A percentile compares a stretch with the other conserved stretches of the same genome.
These are phyloP conservation scores for Chloroceryle inda DNA, from an alignment of 2,797 vertebrate species.

Conservation along the genomic window DNA sequence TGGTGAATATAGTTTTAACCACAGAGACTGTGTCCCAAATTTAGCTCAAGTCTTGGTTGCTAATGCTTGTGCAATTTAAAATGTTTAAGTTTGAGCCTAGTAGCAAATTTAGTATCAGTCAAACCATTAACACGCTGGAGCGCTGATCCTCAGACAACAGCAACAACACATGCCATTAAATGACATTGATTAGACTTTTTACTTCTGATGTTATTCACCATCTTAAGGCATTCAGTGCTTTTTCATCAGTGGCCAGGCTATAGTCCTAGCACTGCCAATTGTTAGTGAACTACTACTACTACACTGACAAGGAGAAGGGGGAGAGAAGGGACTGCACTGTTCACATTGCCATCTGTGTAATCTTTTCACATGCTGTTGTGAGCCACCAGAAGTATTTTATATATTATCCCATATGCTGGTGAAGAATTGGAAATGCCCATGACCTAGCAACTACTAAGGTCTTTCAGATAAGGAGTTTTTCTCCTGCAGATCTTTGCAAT, in stretches of 20 bases:
- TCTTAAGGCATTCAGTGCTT: neutral
- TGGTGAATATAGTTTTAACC: neutral
- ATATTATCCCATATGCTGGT: neutral
- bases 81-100: neutral
- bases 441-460: neutral
- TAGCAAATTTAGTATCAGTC: neutral
- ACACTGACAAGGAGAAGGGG: neutral
- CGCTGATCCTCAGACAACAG: neutral
- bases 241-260: neutral
- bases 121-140: neutral
- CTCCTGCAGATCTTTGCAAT: neutral
- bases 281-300: neutral
- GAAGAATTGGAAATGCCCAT: neutral
- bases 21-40: neutral
- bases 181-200: neutral
- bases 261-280: neutral
- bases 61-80: neutral
- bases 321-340: neutral
- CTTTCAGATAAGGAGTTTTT: neutral
- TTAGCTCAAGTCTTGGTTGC: neutral
- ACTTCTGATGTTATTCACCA: neutral
- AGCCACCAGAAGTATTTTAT: neutral
- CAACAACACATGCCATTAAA: neutral
- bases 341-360: neutral
- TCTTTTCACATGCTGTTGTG: neutral